Evolutionary conservation across 2,888 invertebrate genomes (phyloP), one percentile per base, ranked within the genome.

Genomic region (Lepidochrysops patricia): DNA sequence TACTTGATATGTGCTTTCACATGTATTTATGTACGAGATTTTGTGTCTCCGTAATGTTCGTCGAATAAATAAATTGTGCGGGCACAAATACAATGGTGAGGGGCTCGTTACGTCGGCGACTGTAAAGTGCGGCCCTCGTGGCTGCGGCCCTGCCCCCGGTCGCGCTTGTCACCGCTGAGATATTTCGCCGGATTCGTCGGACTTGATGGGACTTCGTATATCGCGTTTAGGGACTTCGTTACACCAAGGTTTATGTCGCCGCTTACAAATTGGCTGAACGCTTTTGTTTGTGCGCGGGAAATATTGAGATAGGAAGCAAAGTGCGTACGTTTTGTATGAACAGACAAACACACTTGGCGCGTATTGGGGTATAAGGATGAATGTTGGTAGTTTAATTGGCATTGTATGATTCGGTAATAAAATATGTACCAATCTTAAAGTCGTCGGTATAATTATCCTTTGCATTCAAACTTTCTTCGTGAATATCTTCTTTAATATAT

Each of bases 11-110:
- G 88, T 87, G 87, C 84, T 87, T 85, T 84, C 86, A 86, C 85
- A 88, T 89, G 87, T 89, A 88, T 89, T 88, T 89, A 89, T 88
- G 88, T 86, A 85, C 88, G 81, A 85, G 88, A 88, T 88, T 89
- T 88, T 86, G 88, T 89, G 88, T 87, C 85, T 82, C 79, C 84
- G 86, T 86, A 86, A 88, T 88, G 87, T 88, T 86, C 83, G 82
- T 82, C 84, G 86, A 86, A 89, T 89, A 86, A 86, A 88, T 88
- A 88, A 87, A 87, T 87, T 79, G 84, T 79, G 80, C 81, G 83
- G 79, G 84, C 83, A 87, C 85, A 88, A 87, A 87, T 86, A 88
- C 88, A 87, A 88, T 88, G 88, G 78, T 76, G 76, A 74, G 74
- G 71, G 76, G 77, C 82, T 89, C 88, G 88, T 89, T 88, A 89